Percentiles rank a stretch among this genome's conserved stretches.
Evolutionary conservation across 2,888 invertebrate species (phyloP).

Genomic region (Ceramica pisi): DNA sequence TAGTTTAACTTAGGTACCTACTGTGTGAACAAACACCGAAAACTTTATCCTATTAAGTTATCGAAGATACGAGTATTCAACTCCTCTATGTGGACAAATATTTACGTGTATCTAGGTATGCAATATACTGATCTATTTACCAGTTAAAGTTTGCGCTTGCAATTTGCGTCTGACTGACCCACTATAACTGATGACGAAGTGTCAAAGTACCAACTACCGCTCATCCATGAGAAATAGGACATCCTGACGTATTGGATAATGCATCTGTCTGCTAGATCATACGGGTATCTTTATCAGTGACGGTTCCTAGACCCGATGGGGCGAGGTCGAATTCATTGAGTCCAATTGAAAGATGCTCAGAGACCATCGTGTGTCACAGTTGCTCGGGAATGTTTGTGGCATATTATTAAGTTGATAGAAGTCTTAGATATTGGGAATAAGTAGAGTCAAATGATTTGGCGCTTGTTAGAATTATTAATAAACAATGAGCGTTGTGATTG

Average conservation of each 20-base stretch:
- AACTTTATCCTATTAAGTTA: conserved; percentile 36
- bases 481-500: conserved; percentile 18
- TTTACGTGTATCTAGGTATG: conserved; percentile 2
- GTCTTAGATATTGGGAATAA: conserved; percentile 18
- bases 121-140: background rate
- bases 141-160: conserved; percentile 24
- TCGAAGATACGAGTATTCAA: conserved; percentile 31
- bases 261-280: conserved; percentile 61
- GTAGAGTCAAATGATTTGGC: conserved; percentile 36
- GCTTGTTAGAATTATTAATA: conserved; percentile 8
- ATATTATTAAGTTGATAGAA: conserved; percentile 52
- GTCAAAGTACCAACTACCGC: conserved; percentile 39
- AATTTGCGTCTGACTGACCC: conserved; percentile 28
- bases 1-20: conserved; percentile 8
- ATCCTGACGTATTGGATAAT: conserved; percentile 62
- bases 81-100: conserved; percentile 22
- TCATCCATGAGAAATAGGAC: conserved; percentile 56
- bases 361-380: conserved; percentile 68
- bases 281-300: conserved; percentile 62
- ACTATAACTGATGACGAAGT: conserved; percentile 18
- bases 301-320: conserved; percentile 58
- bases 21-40: background rate
- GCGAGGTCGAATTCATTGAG: conserved; percentile 86
- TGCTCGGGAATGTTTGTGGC: conserved; percentile 58
- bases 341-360: conserved; percentile 79